Base-by-base conservation (phyloP, 2,888 invertebrate species). In the Patella pellucida region DNA sequence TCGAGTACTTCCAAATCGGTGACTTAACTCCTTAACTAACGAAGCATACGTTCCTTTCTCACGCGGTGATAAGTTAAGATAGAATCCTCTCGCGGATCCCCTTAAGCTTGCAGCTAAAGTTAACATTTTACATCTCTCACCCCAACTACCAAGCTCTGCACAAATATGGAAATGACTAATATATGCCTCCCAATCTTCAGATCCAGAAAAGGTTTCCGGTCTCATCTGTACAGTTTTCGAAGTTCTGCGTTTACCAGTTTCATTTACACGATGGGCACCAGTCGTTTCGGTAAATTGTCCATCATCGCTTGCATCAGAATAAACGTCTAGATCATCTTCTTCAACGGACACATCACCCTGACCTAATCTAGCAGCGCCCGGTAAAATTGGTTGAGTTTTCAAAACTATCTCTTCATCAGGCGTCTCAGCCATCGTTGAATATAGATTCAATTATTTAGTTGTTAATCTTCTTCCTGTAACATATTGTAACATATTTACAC, bases 1-100 rank as follows among this genome's bases (percentile, higher is more conserved):
- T 27, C 74, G 19, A 15, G 69, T 69, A 31, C 76, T 72, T 5
- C 74, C 72, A 41, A 76, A 78, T 41, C 76, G 69, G 3, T 72
- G 31, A 5, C 73, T 67, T 16, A 76, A 52, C 16, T 56, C n/a
- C 19, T 56, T 19, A 7, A 56, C 56, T 12, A 56, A 16, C 16
- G 56, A 56, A 19, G 19, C 14, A 16, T 56, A 56, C 9, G 16
- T 16, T 9, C 56, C 2, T 19, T 19, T 14, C 19, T 56, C 56
- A 9, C 19, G n/a, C 56, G 56, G 11, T 19, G 56, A 56, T 19
- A 56, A 56, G 16, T 56, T 56, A 5, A 71, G n/a, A 52, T 52
- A n/a, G n/a, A n/a, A 52, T 3, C 52, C 54, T 31, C 71, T 19
- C 15, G 71, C 71, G 7, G 56, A 23, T 23, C 71, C 71, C 31